phyloP scores from a whole-genome alignment of 2,888 invertebrate genomes.

The Kryphioiulus occultus region DNA sequence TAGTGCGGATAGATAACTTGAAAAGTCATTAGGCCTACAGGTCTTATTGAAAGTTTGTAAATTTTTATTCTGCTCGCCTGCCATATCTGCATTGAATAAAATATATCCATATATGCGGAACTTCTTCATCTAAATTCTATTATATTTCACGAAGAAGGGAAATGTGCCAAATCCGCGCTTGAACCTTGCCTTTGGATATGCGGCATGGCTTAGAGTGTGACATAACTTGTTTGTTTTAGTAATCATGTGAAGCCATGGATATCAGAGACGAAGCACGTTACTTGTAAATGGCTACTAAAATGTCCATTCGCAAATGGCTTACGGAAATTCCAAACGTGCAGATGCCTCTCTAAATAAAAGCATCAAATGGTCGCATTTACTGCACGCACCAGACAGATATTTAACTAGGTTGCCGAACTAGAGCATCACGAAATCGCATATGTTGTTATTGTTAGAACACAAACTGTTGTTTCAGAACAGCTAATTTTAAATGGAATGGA shows the following conservation, averaged over 20 bases:
- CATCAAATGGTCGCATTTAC: neutral
- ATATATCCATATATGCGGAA: too few species aligned
- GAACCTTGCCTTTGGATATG: conserved; percentile 11
- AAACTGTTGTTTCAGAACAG: neutral
- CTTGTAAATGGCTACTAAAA: neutral
- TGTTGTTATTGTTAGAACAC: neutral
- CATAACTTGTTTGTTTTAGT: conserved; percentile 4
- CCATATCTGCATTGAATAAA: too few species aligned
- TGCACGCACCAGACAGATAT: neutral
- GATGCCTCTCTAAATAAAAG: neutral
- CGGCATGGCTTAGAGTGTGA: neutral
- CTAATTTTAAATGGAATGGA: too few species aligned
- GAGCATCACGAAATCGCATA: neutral
- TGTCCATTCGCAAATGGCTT: neutral
- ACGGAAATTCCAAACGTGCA: neutral
- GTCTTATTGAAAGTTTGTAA: too few species aligned
- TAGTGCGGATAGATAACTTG: too few species aligned
- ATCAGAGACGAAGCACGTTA: neutral
- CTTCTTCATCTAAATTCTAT: too few species aligned
- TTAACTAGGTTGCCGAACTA: neutral
- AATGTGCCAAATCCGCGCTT: neutral
- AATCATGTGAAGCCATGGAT: neutral
- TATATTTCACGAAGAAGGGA: too few species aligned
- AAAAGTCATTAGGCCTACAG: too few species aligned
- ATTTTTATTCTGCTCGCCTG: too few species aligned